Conservation (phyloP, 1,140 invertebrate species). For the Drosophila yakuba region DNA sequence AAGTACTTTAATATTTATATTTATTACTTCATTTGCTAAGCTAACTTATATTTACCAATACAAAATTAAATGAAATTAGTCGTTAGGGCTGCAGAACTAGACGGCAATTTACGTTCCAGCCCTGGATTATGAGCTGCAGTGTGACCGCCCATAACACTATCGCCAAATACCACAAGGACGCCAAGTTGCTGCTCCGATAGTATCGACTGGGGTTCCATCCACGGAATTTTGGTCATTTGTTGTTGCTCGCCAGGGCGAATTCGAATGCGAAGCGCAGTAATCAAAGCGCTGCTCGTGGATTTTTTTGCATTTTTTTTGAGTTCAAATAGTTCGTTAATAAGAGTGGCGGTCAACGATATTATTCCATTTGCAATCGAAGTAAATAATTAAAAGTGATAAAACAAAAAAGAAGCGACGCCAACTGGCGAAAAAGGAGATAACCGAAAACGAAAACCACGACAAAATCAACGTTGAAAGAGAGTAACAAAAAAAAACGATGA, state of each 20-base stretch:
- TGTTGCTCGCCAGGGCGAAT: not conserved
- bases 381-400: not conserved
- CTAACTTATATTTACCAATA: no score
- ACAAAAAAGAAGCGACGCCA: slow-evolving; percentile 7
- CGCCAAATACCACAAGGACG: not conserved
- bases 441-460: slow-evolving; percentile 26
- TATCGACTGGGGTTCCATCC: not conserved
- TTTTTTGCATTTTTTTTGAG: slow-evolving; percentile 36
- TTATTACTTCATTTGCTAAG: not conserved
- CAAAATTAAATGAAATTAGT: no score
- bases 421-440: slow-evolving; percentile 17
- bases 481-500: slow-evolving; percentile 13
- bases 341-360: not conserved
- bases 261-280: slow-evolving; percentile 12
- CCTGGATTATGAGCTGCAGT: not conserved
- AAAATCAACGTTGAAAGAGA: slow-evolving; percentile 24
- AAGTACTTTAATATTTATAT: no score
- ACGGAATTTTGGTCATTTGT: not conserved
- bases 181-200: not conserved
- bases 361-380: slow-evolving; percentile 1
- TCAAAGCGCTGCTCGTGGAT: slow-evolving; percentile 1
- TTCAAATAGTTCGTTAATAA: slow-evolving; percentile 27
- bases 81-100: no score
- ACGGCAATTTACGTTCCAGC: not conserved
- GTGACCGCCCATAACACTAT: not conserved